phyloP scores from a whole-genome alignment of 2,113 vertebrate species.

The Tenebrosternarchus preto region DNA sequence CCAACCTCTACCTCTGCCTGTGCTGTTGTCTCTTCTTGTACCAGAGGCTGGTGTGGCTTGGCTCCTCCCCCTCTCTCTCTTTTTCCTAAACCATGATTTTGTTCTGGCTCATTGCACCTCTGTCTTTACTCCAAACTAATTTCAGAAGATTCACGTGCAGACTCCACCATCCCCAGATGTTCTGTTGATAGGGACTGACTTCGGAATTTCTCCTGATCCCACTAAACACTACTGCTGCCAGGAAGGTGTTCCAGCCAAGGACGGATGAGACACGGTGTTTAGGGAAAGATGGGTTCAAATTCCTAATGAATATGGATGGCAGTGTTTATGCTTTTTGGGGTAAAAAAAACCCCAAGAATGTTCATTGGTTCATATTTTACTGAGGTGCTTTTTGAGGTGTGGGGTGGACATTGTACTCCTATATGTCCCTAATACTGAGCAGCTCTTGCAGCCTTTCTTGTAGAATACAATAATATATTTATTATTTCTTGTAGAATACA shows the following conservation, averaged over 20 bases:
- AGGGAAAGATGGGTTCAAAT: constrained; percentile 67
- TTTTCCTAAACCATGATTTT: constrained; percentile 72
- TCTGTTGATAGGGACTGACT: constrained; percentile 68
- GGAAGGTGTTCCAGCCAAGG: constrained; percentile 73
- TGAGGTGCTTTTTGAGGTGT: not conserved
- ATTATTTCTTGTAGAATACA: constrained; percentile 60
- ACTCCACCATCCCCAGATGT: constrained; percentile 65
- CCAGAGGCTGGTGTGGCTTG: too few relatives aligned
- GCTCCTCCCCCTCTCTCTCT: constrained; percentile 65
- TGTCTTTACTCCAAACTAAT: constrained; percentile 71
- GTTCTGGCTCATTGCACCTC: constrained; percentile 71
- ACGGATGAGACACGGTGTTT: constrained; percentile 75
- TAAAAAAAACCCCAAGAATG: constrained; percentile 68
- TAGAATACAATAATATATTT: constrained; percentile 66
- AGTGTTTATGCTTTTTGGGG: constrained; percentile 71
- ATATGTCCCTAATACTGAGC: constrained; percentile 61
- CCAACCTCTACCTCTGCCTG: too few relatives aligned
- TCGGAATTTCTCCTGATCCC: constrained; percentile 73
- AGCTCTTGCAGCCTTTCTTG: constrained; percentile 64
- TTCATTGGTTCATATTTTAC: constrained; percentile 68
- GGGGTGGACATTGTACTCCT: constrained; percentile 49
- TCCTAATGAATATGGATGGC: constrained; percentile 78
- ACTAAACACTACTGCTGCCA: constrained; percentile 69
- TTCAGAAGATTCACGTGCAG: constrained; percentile 67
- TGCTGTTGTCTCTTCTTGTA: too few relatives aligned